Evolutionary conservation across 2,797 vertebrate genomes (phyloP).

Genomic region (Numenius phaeopus): DNA sequence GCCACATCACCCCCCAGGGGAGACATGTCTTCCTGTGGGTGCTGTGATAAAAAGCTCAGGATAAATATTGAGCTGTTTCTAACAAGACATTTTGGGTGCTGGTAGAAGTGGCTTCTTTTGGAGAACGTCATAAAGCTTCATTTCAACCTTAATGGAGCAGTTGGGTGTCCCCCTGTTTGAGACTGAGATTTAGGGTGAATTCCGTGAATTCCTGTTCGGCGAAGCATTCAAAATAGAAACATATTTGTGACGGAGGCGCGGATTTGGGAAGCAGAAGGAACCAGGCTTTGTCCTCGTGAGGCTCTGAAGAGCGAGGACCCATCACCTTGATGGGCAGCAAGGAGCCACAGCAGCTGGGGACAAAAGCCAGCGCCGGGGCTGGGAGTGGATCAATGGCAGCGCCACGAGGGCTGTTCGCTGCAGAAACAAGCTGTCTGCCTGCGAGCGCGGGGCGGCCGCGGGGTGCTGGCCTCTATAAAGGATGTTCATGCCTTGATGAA

Average conservation of each 20-base stretch:
- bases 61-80: background rate
- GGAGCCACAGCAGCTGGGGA: background rate
- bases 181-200: background rate
- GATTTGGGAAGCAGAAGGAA: background rate
- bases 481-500: background rate
- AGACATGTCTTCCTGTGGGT: no score
- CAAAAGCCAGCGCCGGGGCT: background rate
- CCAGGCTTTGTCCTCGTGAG: background rate
- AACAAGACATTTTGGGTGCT: background rate
- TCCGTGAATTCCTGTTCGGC: background rate
- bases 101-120: fast-evolving
- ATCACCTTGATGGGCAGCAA: background rate
- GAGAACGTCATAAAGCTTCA: fast-evolving
- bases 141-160: fast-evolving
- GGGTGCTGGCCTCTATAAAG: background rate
- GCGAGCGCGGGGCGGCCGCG: fast-evolving
- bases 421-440: background rate
- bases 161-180: background rate
- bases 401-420: background rate
- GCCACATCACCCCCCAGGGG: background rate
- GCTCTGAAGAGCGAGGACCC: background rate
- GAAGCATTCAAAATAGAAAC: background rate
- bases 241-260: background rate
- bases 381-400: background rate
- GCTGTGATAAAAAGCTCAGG: background rate